These are phyloP conservation scores for Caracal caracal DNA, from an alignment of 2,113 vertebrate species.

Conservation along the genomic window DNA sequence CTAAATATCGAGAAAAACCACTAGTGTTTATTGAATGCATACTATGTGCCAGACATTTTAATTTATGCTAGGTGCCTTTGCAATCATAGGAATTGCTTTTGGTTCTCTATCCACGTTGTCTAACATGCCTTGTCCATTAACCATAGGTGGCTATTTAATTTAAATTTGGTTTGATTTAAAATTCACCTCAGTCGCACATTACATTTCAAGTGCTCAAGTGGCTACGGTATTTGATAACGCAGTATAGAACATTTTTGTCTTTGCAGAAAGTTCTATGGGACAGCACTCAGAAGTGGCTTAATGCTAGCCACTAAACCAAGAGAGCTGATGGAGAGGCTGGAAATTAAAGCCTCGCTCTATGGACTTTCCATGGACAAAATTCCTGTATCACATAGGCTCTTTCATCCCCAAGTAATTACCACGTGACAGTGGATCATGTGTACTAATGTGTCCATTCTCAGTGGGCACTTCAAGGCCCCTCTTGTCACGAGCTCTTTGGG, in stretches of 20 bases:
- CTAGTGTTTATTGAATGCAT: not conserved
- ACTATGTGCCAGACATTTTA: not conserved
- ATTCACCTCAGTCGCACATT: not conserved
- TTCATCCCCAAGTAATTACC: constrained; percentile 45
- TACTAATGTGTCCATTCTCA: not conserved
- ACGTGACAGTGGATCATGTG: constrained; percentile 62
- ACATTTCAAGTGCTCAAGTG: not conserved
- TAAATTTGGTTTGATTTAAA: not conserved
- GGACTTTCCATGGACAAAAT: not conserved
- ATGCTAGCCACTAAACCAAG: not conserved
- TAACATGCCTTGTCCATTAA: not conserved
- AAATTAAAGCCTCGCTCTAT: not conserved
- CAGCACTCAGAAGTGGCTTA: not conserved
- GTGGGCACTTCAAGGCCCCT: constrained; percentile 61
- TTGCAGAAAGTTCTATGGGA: not conserved
- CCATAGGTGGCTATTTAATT: not conserved
- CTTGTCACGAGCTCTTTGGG: constrained; percentile 66
- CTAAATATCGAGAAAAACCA: not conserved
- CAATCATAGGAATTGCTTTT: not conserved
- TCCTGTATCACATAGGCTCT: not conserved
- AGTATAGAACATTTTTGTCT: not conserved
- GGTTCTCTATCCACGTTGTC: not conserved
- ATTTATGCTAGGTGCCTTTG: not conserved
- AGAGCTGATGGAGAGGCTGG: not conserved
- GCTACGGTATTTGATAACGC: not conserved